Base-by-base conservation (phyloP, 2,888 invertebrate species). In the Amiota mariae region DNA sequence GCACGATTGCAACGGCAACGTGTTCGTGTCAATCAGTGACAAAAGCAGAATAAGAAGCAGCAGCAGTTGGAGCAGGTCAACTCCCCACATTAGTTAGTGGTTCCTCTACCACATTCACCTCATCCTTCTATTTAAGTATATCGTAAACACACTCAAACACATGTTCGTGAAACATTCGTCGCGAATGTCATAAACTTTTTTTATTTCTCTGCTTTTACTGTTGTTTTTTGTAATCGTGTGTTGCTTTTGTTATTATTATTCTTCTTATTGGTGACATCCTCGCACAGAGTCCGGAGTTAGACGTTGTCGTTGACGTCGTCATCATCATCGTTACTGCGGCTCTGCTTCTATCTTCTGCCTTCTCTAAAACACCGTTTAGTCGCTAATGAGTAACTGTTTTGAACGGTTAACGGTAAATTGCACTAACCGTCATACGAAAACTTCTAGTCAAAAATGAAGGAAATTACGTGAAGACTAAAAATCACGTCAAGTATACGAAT, bases 331-430 rank as follows among this genome's bases (percentile, higher is more conserved):
- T 36, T 6, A 36, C 6, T 56, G 75, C 71, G 78, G 78, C 80
- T 78, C 18, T 64, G n/a, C 73, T 79, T 75, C 78, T 74, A 78
- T 24, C 48, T 68, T 48, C n/a, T 24, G 75, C 76, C 80, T 78
- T 78, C 81, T 77, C n/a, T 48, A 47, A 71, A 61, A 67, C 57
- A 59, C 81, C 76, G 72, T 71, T 59, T 56, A 76, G 77, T 76
- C 67, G 77, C 73, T 77, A 79, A 80, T 78, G 78, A 79, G 75
- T 76, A 70, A 76, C 70, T 47, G 51, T 49, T 68, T 68, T 18
- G 67, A 54, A 68, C 67, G 67, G 67, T 68, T 68, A 68, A 68
- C 67, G 67, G 51, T 54, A 11, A 0, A 36, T 36, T 20, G n/a
- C 36, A 51, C 24, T 48, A 9, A 68, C 51, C 13, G 20, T 20